phyloP scores from a whole-genome alignment of 2,888 invertebrate genomes.

The Bunonema sp. region DNA sequence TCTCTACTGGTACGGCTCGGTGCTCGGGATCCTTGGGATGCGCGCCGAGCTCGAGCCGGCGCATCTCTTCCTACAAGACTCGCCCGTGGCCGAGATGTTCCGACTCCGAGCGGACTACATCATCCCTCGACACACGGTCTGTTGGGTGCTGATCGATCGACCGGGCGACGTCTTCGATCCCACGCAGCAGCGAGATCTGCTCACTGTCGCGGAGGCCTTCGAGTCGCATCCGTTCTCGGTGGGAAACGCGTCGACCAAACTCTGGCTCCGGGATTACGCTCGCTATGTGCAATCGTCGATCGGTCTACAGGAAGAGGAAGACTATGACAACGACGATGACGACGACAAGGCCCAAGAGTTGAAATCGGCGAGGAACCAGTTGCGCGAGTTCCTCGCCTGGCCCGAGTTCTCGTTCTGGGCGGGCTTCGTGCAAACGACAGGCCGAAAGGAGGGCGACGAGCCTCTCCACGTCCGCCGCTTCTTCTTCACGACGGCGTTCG shows the following conservation, averaged over 20 bases:
- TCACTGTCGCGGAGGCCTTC: slow-evolving; percentile 16
- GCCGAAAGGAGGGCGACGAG: slow-evolving; percentile 10
- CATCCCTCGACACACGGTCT: slow-evolving; percentile 32
- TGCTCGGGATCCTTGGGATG: slow-evolving; percentile 17
- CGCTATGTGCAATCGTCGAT: background rate
- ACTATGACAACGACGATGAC: slow-evolving; percentile 13
- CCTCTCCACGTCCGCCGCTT: slow-evolving; percentile 17
- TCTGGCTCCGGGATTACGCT: slow-evolving; percentile 24
- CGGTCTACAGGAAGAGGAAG: slow-evolving; percentile 11
- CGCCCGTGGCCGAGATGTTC: slow-evolving; percentile 29
- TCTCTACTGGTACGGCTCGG: slow-evolving; percentile 18
- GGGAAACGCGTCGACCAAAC: slow-evolving; percentile 34
- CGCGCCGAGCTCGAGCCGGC: slow-evolving; percentile 32
- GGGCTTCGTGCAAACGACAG: slow-evolving; percentile 37
- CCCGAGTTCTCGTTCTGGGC: slow-evolving; percentile 41
- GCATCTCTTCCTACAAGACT: slow-evolving; percentile 28
- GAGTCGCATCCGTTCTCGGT: slow-evolving; percentile 27
- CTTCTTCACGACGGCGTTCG: slow-evolving; percentile 34
- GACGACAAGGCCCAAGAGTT: slow-evolving; percentile 12
- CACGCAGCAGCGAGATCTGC: background rate
- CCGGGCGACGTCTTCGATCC: slow-evolving; percentile 33
- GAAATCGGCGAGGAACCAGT: slow-evolving; percentile 16
- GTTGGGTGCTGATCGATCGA: slow-evolving; percentile 32
- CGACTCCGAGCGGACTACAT: slow-evolving; percentile 29
- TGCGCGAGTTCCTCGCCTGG: slow-evolving; percentile 35